Evolutionary conservation across 2,113 vertebrate genomes (phyloP), one percentile per base, ranked within the genome.

Genomic region (Mesembrinibis cayennensis): DNA sequence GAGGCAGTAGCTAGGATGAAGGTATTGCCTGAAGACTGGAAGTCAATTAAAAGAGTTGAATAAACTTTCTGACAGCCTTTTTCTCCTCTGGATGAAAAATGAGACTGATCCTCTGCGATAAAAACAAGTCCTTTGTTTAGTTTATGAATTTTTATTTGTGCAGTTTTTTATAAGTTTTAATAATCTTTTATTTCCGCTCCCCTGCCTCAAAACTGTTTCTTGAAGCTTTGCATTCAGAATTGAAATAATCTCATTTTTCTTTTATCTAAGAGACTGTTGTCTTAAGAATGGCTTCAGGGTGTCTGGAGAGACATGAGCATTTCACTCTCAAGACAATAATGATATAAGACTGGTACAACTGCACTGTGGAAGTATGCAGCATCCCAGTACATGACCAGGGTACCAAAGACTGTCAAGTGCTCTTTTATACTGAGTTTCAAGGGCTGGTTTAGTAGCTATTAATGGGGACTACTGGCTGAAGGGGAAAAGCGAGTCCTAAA

Each of bases 191-290:
- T 96, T 93, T 87, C 78, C 73, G 36, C 16, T 62, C 2, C 17
- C 86, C 53, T 92, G 49, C 58, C 11, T 90, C 67, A 70, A 58
- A 92, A 90, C 40, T 8, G 1, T 58, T 90, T 89, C 76, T 77
- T 26, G 55, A 79, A 55, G 53, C 72, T 92, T 91, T 89, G 67
- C 58, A 70, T 69, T 72, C 4, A 29, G 45, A 94, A 88, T n/a
- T 29, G 50, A 94, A 95, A 89, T 70, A 92, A 88, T 88, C 76
- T 83, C 27, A 49, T 92, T 93, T 89, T 92, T 72, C 58, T 70
- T 26, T 73, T 62, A 16, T 74, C 59, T 83, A 30, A 50, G 89
- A 70, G 67, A 16, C 66, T 72, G 14, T n/a, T 92, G 20, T 56
- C 61, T 65, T 65, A 61, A 77, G 66, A 80, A 62, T 50, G 32